Evolutionary conservation across 2,113 vertebrate genomes (phyloP), one percentile per base, ranked within the genome.

Genomic region (Puma concolor): DNA sequence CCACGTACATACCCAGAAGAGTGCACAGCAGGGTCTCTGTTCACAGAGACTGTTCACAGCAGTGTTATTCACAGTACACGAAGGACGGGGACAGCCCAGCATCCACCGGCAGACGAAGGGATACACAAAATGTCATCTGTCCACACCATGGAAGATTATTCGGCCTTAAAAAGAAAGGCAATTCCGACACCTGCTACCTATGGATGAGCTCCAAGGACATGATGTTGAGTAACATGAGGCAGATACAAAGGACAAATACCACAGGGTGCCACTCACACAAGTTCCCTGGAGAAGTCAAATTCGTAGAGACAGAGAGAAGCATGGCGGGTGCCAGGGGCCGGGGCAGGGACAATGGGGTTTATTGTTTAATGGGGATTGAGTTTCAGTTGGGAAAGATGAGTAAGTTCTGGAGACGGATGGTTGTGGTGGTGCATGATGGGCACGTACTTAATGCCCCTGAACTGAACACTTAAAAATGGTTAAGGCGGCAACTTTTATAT

Each of bases 71-170:
- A 25, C 29, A 13, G 44, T 3, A 60, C 79, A 25, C 69, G 3
- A 15, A 36, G 5, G 52, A 13, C 0, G 12, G 12, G 36, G 4
- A 10, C 60, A 38, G 4, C 41, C 33, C 74, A 15, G 25, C 2
- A 25, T 31, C 33, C 57, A 0, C 1, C 4, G 1, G 5, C 7
- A 5, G 74, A 27, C 5, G 10, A 50, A 76, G 7, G 38, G 57
- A 13, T 2, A 15, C 36, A 23, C 36, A 60, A 23, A 33, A 12
- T 1, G 15, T 7, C n/a, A 27, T 13, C 9, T 0, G 4, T 38
- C 54, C 29, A 8, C 8, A 91, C 2, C 3, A 27, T 10, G 44
- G 23, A 15, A 21, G 29, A 31, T 3, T 29, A 91, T 5, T 21
- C 33, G 14, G 23, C 25, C 15, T 8, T 71, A 10, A 29, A 81